A percentile compares a stretch with the other conserved stretches of the same genome.
These are phyloP conservation scores for Allenopithecus nigroviridis DNA, from an alignment of 2,797 vertebrate species.

Conservation along the genomic window DNA sequence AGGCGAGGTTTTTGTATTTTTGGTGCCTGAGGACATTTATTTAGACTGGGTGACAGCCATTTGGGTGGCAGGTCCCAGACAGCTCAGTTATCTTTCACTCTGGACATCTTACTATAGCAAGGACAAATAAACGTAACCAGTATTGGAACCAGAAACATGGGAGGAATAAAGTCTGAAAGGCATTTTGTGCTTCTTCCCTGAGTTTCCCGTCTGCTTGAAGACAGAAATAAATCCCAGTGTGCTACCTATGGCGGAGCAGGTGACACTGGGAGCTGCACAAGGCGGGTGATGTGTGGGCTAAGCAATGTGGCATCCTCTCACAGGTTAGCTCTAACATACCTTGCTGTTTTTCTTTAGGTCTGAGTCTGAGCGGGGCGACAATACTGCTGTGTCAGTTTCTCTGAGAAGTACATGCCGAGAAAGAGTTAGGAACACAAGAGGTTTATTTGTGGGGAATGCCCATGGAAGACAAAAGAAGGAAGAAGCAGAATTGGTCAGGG, in stretches of 20 bases:
- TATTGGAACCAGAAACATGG: background rate
- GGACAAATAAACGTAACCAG: background rate
- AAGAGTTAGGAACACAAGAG: background rate
- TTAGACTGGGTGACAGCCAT: background rate
- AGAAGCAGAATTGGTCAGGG: background rate
- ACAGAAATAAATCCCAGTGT: background rate
- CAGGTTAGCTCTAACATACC: background rate
- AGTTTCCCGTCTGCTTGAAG: background rate
- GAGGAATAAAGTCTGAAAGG: background rate
- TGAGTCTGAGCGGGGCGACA: rapidly evolving
- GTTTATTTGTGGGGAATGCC: background rate
- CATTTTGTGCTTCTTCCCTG: background rate
- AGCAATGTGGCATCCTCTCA: background rate
- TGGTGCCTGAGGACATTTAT: background rate
- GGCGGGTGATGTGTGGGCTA: background rate
- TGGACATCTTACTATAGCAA: background rate
- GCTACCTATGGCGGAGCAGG: background rate
- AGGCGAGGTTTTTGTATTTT: background rate
- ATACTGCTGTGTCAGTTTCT: background rate
- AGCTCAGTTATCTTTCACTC: background rate
- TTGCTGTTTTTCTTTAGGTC: background rate
- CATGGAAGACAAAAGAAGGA: background rate
- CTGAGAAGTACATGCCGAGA: background rate
- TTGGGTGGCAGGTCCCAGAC: background rate
- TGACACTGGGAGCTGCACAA: background rate